Evolutionary conservation across 2,797 vertebrate species (phyloP).

Genomic region (Coracias cyanogaster): DNA sequence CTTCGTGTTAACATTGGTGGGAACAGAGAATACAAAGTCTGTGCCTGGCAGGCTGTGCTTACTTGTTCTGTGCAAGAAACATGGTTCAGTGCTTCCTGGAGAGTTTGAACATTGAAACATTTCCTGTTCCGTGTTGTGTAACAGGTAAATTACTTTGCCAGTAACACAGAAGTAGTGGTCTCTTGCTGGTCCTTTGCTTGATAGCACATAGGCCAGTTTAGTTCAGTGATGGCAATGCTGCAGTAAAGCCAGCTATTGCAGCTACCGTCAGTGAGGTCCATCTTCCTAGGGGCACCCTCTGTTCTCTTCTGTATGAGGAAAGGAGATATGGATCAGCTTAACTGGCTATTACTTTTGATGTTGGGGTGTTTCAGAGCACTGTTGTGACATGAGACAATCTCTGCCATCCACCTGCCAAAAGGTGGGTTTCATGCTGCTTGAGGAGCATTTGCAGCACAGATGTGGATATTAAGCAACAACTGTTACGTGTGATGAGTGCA

Average conservation of each 20-base stretch:
- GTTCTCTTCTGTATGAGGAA: background rate
- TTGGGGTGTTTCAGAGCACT: background rate
- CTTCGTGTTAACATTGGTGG: background rate
- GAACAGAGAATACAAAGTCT: background rate
- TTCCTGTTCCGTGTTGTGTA: background rate
- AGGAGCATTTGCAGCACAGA: background rate
- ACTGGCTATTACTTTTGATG: background rate
- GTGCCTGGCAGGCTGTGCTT: background rate
- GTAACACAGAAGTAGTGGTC: background rate
- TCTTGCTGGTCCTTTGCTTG: background rate
- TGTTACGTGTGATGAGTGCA: background rate
- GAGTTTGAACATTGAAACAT: background rate
- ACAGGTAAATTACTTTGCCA: background rate
- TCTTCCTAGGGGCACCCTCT: background rate
- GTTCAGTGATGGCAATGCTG: background rate
- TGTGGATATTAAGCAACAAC: background rate
- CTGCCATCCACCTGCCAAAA: background rate
- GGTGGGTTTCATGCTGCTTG: background rate
- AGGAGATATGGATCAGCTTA: background rate
- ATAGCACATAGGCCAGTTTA: background rate
- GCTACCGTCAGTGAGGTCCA: background rate
- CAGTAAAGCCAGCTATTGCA: background rate
- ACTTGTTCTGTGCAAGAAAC: background rate
- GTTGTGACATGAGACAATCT: background rate
- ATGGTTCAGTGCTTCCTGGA: background rate